These are phyloP conservation scores for Julus scanicus DNA, from an alignment of 2,888 invertebrate genomes.

Conservation along the genomic window DNA sequence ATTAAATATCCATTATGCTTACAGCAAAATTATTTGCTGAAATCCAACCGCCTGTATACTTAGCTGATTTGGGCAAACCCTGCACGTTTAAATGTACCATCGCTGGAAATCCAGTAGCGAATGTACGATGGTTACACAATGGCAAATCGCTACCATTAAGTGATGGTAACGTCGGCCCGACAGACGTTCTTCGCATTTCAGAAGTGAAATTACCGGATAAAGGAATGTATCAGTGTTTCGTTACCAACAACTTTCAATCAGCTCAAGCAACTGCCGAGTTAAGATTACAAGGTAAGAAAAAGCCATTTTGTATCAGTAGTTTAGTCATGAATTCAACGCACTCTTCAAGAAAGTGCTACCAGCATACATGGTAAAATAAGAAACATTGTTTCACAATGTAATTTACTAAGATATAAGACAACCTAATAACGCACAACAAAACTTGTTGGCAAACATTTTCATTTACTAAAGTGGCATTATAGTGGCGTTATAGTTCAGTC, in stretches of 20 bases:
- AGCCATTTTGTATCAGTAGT: background rate
- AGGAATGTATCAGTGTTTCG: constrained; percentile 76
- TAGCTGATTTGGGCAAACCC: constrained; percentile 85
- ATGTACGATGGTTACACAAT: constrained; percentile 84
- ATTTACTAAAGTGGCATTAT: too few species aligned
- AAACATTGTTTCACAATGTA: background rate
- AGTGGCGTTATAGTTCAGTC: too few species aligned
- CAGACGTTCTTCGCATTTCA: constrained; percentile 54
- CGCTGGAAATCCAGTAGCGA: constrained; percentile 83
- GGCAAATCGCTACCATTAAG: constrained; percentile 71
- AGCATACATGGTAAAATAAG: too few species aligned
- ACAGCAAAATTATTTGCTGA: constrained; percentile 82
- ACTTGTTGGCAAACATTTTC: background rate
- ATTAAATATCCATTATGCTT: constrained; percentile 51
- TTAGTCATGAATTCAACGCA: background rate
- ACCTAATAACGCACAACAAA: too few species aligned
- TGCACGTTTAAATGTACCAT: constrained; percentile 88
- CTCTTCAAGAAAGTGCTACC: background rate
- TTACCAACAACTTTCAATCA: constrained; percentile 71
- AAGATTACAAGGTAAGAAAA: constrained; percentile 70
- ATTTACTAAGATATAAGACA: background rate
- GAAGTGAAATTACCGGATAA: constrained; percentile 75
- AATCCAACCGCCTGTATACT: constrained; percentile 71
- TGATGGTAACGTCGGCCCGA: constrained; percentile 46
- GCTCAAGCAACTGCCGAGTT: constrained; percentile 61